phyloP scores from a whole-genome alignment of 2,888 invertebrate genomes.

The Xestoiulus laeticollis region DNA sequence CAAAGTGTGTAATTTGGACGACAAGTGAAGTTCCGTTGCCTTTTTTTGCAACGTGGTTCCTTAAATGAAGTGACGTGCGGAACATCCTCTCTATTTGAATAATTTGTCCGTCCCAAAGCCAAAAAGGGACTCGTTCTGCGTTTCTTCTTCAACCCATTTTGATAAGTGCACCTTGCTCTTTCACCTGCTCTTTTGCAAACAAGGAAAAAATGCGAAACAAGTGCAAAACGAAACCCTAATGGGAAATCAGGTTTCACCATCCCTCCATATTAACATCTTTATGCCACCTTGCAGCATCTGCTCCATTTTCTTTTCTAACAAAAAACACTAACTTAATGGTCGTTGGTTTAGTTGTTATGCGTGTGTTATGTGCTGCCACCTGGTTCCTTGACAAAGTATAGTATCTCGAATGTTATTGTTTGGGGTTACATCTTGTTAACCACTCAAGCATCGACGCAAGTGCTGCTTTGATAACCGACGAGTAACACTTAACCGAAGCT shows the following conservation, averaged over 20 bases:
- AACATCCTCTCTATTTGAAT: slow-evolving; percentile 43
- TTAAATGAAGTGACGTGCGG: slow-evolving; percentile 40
- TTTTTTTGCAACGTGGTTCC: neutral
- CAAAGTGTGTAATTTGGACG: slow-evolving; percentile 52
- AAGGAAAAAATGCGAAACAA: slow-evolving; percentile 31
- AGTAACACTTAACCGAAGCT: neutral
- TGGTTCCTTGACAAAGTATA: neutral
- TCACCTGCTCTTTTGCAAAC: slow-evolving; percentile 45
- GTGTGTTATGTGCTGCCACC: neutral
- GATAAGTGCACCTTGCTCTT: slow-evolving; percentile 44
- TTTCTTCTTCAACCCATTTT: slow-evolving; percentile 38
- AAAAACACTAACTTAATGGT: slow-evolving; percentile 6
- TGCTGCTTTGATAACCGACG: neutral
- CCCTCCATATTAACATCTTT: slow-evolving; percentile 15
- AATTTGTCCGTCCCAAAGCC: slow-evolving; percentile 24
- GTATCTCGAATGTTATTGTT: neutral
- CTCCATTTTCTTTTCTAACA: neutral
- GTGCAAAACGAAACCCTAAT: slow-evolving; percentile 38
- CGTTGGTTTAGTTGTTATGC: neutral
- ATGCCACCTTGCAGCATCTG: slow-evolving; percentile 33
- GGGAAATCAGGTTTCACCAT: slow-evolving; percentile 41
- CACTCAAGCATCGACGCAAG: neutral
- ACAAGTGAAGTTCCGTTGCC: slow-evolving; percentile 53
- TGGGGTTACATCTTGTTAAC: neutral
- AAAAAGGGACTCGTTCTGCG: slow-evolving; percentile 5